Evolutionary conservation across 2,888 invertebrate species (phyloP).

Genomic region (Phyllotreta striolata): DNA sequence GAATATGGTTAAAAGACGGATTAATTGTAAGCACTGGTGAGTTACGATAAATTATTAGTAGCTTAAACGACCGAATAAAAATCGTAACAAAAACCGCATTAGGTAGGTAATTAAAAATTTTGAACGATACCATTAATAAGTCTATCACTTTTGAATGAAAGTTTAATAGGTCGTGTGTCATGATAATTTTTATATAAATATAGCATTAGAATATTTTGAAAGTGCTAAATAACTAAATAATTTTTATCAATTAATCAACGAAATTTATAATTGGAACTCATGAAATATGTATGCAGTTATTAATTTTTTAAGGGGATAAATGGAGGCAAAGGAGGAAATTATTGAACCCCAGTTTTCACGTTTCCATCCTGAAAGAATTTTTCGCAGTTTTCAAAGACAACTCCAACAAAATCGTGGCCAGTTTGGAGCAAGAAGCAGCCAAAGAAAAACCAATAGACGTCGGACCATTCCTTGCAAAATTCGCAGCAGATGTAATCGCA

Average conservation of each 20-base stretch:
- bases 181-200: too few relatives aligned
- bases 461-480: not conserved
- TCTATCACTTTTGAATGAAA: too few relatives aligned
- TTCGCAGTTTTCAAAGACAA: not conserved
- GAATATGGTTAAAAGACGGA: constrained; percentile 57
- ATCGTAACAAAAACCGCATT: too few relatives aligned
- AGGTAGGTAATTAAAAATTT: too few relatives aligned
- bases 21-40: constrained; percentile 58
- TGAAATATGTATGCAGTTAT: too few relatives aligned
- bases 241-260: too few relatives aligned
- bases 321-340: constrained; percentile 6
- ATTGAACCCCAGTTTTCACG: not conserved
- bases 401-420: not conserved
- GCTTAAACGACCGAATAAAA: too few relatives aligned
- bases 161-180: too few relatives aligned
- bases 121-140: too few relatives aligned
- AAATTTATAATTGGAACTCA: too few relatives aligned
- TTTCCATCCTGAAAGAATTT: constrained; percentile 1
- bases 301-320: not conserved
- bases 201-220: too few relatives aligned
- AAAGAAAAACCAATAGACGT: not conserved
- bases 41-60: not conserved
- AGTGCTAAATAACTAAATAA: too few relatives aligned
- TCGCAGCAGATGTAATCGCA: not conserved
- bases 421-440: not conserved